Evolutionary conservation across 2,113 vertebrate species (phyloP).

Genomic region (Zosterops hypoxanthus): DNA sequence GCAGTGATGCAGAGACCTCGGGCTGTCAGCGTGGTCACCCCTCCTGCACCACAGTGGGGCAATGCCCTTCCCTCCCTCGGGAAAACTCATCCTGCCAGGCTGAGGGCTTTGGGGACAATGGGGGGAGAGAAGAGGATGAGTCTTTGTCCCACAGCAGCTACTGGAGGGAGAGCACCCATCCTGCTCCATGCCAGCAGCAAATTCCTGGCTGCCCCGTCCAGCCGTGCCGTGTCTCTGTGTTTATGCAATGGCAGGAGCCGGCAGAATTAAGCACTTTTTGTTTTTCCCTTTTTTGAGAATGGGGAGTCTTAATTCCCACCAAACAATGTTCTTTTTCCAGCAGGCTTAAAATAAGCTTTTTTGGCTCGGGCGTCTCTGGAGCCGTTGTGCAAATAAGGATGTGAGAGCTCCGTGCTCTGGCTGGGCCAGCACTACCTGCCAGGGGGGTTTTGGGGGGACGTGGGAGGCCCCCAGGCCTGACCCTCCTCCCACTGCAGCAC

Average conservation of each 20-base stretch:
- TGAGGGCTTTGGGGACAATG: neutral
- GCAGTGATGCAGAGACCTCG: neutral
- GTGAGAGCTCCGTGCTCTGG: conserved; percentile 12
- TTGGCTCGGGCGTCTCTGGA: conserved; percentile 60
- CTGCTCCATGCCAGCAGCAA: accelerated
- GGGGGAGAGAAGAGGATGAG: accelerated
- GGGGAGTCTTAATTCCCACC: conserved; percentile 74
- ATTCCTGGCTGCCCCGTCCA: neutral
- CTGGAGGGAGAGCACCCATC: neutral
- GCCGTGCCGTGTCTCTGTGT: neutral
- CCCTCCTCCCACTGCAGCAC: accelerated
- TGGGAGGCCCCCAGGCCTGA: neutral
- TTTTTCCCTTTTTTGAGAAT: conserved; percentile 80
- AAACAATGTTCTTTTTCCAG: conserved; percentile 75
- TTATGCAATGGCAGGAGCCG: conserved; percentile 16
- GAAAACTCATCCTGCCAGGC: neutral
- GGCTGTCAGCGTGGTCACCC: neutral
- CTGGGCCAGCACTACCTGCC: conserved; percentile 29
- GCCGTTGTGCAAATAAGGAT: conserved; percentile 85
- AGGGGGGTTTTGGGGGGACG: neutral
- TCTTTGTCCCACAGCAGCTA: neutral
- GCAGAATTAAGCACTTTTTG: conserved; percentile 52
- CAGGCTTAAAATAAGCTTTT: conserved; percentile 82
- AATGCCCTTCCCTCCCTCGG: neutral
- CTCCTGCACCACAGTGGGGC: neutral